phyloP scores from a whole-genome alignment of 2,888 invertebrate genomes.

The Pasiphila rectangulata region DNA sequence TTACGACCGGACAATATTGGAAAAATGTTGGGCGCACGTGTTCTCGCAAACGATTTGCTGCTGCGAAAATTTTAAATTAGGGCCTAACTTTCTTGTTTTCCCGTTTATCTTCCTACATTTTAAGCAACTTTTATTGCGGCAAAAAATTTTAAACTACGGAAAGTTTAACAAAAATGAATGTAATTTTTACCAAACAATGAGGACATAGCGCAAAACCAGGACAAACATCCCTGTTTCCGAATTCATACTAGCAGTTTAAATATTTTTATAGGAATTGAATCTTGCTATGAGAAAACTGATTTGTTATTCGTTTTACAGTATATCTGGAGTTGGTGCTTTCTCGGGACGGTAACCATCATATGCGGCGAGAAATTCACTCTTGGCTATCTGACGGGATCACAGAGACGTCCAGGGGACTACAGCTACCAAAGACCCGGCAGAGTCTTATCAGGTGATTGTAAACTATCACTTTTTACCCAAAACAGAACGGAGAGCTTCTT shows the following conservation, averaged over 20 bases:
- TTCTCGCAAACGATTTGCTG: slow-evolving; percentile 47
- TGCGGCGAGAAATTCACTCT: slow-evolving; percentile 84
- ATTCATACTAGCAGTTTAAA: background rate
- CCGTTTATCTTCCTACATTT: slow-evolving; percentile 28
- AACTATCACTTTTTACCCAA: too few relatives aligned
- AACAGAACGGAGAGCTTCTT: too few relatives aligned
- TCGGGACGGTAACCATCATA: slow-evolving; percentile 45
- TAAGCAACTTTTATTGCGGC: slow-evolving; percentile 23
- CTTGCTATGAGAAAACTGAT: background rate
- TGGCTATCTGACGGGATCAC: slow-evolving; percentile 92
- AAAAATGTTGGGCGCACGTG: slow-evolving; percentile 68
- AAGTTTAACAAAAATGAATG: slow-evolving; percentile 4
- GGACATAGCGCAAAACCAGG: too few relatives aligned
- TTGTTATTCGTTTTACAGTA: slow-evolving; percentile 50
- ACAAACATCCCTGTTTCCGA: background rate
- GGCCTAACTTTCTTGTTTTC: slow-evolving; percentile 27
- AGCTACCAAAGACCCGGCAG: slow-evolving; percentile 89
- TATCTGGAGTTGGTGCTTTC: slow-evolving; percentile 57
- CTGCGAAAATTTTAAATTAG: slow-evolving; percentile 33
- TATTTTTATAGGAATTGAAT: too few relatives aligned
- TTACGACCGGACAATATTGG: slow-evolving; percentile 65
- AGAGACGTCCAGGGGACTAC: slow-evolving; percentile 87
- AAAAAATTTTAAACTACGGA: slow-evolving; percentile 8
- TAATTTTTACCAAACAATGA: slow-evolving; percentile 1
- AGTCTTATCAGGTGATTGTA: slow-evolving; percentile 77